Conservation (phyloP, 2,797 vertebrate genomes). For the Cheirogaleus major region DNA sequence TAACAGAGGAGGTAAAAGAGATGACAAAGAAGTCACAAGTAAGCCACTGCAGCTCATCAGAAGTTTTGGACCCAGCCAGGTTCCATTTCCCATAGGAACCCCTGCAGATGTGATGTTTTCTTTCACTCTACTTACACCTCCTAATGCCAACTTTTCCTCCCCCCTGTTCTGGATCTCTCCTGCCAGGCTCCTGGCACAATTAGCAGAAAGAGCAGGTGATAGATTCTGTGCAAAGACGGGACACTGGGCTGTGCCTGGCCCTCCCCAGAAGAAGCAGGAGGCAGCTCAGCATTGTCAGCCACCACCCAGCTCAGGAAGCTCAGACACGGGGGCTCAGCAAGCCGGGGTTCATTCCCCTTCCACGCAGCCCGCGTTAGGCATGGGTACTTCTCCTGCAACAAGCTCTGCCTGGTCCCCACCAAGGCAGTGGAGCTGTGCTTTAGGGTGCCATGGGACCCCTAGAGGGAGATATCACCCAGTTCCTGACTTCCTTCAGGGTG, state of each 20-base stretch:
- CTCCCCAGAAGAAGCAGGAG: not conserved
- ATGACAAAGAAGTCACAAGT: constrained; percentile 59
- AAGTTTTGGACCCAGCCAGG: constrained; percentile 21
- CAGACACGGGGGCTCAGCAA: too few species aligned
- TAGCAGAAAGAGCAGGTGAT: not conserved
- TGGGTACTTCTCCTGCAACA: too few species aligned
- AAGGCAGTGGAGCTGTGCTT: not conserved
- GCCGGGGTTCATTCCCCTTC: not conserved
- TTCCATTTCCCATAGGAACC: constrained; percentile 75
- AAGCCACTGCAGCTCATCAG: constrained; percentile 75
- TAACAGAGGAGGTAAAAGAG: constrained; percentile 37
- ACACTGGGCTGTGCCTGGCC: not conserved
- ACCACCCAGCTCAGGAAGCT: not conserved
- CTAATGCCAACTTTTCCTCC: constrained; percentile 74
- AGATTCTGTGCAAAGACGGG: not conserved
- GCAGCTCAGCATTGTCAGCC: fast-evolving
- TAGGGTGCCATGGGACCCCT: not conserved
- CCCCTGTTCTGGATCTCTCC: constrained; percentile 66
- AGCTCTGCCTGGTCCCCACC: not conserved
- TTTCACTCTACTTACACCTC: constrained; percentile 74
- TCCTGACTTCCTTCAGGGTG: not conserved
- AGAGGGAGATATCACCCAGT: not conserved
- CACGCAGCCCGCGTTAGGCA: not conserved
- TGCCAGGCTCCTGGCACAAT: constrained; percentile 60
- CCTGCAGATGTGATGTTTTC: constrained; percentile 70